A percentile compares a stretch with the other conserved stretches of the same genome.
Evolutionary conservation across 2,888 invertebrate genomes (phyloP).

Genomic region (Cantharis rufa): DNA sequence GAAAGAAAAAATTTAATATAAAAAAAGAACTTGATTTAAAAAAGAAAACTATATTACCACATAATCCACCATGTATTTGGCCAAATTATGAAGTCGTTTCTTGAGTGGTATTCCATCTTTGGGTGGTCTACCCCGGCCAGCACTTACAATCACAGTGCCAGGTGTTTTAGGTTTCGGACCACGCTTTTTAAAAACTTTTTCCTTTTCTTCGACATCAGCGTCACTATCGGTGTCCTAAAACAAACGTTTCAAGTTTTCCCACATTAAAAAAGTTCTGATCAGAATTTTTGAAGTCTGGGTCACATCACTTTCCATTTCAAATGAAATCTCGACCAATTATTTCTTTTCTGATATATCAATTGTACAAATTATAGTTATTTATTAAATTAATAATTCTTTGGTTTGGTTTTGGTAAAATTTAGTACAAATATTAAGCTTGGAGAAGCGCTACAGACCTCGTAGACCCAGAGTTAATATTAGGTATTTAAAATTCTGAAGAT

Average conservation of each 20-base stretch:
- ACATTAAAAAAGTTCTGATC: not conserved
- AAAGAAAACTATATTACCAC: slow-evolving; percentile 56
- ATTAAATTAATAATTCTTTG: no score
- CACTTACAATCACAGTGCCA: slow-evolving; percentile 33
- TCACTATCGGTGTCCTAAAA: slow-evolving; percentile 59
- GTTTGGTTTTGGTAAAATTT: no score
- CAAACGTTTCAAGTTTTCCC: slow-evolving; percentile 10
- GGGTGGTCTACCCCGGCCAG: slow-evolving; percentile 50
- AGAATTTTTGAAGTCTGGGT: not conserved
- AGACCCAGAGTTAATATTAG: no score
- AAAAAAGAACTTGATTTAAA: not conserved
- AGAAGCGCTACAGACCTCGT: no score
- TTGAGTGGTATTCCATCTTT: slow-evolving; percentile 65
- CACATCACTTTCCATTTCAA: not conserved
- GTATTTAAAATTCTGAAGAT: no score
- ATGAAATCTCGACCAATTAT: no score
- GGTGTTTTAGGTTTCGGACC: slow-evolving; percentile 46
- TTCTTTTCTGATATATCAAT: no score
- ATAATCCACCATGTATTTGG: slow-evolving; percentile 74
- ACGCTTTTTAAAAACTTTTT: slow-evolving; percentile 45
- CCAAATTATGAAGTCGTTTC: slow-evolving; percentile 79
- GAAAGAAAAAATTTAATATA: not conserved
- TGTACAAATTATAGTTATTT: no score
- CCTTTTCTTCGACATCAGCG: slow-evolving; percentile 50
- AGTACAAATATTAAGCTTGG: no score